A percentile compares a stretch with the other conserved stretches of the same genome.
These are phyloP conservation scores for Falcaria lacertinaria DNA, from an alignment of 2,888 invertebrate genomes.

Conservation along the genomic window DNA sequence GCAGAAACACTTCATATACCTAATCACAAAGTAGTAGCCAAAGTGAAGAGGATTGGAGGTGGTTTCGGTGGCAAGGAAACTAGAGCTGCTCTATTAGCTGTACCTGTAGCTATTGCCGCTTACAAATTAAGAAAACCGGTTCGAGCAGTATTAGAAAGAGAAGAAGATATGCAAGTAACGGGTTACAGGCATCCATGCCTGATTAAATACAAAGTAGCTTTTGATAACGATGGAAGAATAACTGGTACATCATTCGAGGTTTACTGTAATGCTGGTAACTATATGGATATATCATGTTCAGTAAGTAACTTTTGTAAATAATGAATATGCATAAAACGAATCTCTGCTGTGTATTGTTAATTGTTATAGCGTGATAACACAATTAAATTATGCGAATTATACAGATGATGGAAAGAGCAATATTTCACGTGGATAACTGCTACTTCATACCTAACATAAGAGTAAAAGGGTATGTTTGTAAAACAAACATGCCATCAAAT, in stretches of 20 bases:
- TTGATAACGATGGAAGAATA: conserved; percentile 84
- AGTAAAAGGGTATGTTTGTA: conserved; percentile 86
- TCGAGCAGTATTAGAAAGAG: conserved; percentile 88
- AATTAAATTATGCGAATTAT: conserved; percentile 18
- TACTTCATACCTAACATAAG: conserved; percentile 88
- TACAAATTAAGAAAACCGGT: conserved; percentile 85
- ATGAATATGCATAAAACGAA: too few species aligned
- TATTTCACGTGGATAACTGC: conserved; percentile 89
- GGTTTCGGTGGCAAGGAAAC: conserved; percentile 95
- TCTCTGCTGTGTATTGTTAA: too few species aligned
- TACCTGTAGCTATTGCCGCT: conserved; percentile 87
- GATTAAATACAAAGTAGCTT: conserved; percentile 87
- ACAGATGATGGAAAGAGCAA: conserved; percentile 88
- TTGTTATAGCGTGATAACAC: not conserved
- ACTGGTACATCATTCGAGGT: conserved; percentile 81
- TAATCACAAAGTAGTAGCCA: conserved; percentile 82
- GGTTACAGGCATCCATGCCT: conserved; percentile 91
- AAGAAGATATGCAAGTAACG: conserved; percentile 91
- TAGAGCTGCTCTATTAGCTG: conserved; percentile 76
- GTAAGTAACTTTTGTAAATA: conserved; percentile 53
- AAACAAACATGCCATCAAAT: conserved; percentile 93
- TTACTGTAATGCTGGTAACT: conserved; percentile 86
- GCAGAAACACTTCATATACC: conserved; percentile 82
- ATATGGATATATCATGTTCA: conserved; percentile 84
- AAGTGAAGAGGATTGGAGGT: conserved; percentile 90